A percentile compares a stretch with the other conserved stretches of the same genome.
These are phyloP conservation scores for Xenopus borealis DNA, from an alignment of 2,113 vertebrate genomes.

Conservation along the genomic window DNA sequence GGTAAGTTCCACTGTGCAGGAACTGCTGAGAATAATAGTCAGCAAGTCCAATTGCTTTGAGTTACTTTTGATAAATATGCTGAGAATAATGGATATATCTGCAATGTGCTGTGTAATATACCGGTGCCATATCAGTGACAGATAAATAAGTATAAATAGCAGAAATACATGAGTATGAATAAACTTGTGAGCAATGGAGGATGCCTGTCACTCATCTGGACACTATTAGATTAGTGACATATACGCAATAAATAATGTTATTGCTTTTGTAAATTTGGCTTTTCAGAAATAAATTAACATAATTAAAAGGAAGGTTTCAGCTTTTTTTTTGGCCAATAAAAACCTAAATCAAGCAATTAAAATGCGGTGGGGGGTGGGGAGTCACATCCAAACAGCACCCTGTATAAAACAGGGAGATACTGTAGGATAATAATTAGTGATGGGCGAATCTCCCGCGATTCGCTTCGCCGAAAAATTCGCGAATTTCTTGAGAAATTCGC, in stretches of 20 bases:
- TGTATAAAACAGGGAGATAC: slow-evolving; percentile 59
- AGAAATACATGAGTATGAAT: slow-evolving; percentile 7
- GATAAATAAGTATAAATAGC: too few relatives aligned
- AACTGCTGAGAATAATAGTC: too few relatives aligned
- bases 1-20: too few relatives aligned
- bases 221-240: slow-evolving; percentile 66
- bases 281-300: slow-evolving; percentile 75
- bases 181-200: slow-evolving; percentile 62
- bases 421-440: too few relatives aligned
- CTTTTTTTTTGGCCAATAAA: slow-evolving; percentile 58
- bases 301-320: slow-evolving; percentile 74
- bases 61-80: too few relatives aligned
- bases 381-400: slow-evolving; percentile 60
- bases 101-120: too few relatives aligned
- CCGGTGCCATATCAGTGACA: too few relatives aligned
- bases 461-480: too few relatives aligned
- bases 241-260: slow-evolving; percentile 74
- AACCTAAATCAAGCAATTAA: slow-evolving; percentile 76
- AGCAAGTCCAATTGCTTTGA: too few relatives aligned
- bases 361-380: slow-evolving; percentile 64
- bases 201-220: slow-evolving; percentile 64
- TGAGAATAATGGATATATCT: too few relatives aligned
- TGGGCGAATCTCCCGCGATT: too few relatives aligned
- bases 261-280: slow-evolving; percentile 76
- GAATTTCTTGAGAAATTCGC: too few relatives aligned